Conservation (phyloP, 2,113 vertebrate genomes). For the Alexandromys fortis region DNA sequence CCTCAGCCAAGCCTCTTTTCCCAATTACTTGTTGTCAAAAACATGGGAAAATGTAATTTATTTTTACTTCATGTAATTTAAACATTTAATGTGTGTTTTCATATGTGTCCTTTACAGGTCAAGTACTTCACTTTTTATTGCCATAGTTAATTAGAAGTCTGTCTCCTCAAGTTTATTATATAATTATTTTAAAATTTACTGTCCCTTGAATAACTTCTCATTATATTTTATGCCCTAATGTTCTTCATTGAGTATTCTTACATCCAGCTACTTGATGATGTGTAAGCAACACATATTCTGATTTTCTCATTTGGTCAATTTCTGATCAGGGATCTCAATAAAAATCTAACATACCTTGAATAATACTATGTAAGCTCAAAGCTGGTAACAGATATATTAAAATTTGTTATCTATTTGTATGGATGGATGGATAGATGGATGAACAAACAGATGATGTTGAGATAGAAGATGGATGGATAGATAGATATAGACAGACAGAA, state of each 20-base stretch:
- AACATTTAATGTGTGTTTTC: not conserved
- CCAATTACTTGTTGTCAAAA: not conserved
- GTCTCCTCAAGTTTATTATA: not conserved
- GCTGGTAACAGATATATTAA: not conserved
- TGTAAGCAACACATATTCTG: not conserved
- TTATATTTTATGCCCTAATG: not conserved
- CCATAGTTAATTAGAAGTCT: not conserved
- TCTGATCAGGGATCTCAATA: not conserved
- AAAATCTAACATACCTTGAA: not conserved
- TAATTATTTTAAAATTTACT: slow-evolving; percentile 6
- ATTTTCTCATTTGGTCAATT: not conserved
- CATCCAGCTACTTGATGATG: not conserved
- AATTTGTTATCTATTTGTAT: not conserved
- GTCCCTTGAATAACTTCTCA: not conserved
- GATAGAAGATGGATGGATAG: not conserved
- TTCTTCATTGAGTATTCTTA: not conserved
- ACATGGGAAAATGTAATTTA: not conserved
- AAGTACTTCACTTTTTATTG: not conserved
- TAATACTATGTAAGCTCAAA: not conserved
- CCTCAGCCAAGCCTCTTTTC: not conserved
- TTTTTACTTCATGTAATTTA: not conserved
- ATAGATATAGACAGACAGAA: not conserved
- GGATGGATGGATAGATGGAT: not conserved
- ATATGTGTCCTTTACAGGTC: not conserved
- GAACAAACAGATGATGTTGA: not conserved